Evolutionary conservation across 2,888 invertebrate species (phyloP), one percentile per base, ranked within the genome.

Genomic region (Agelastica alni): DNA sequence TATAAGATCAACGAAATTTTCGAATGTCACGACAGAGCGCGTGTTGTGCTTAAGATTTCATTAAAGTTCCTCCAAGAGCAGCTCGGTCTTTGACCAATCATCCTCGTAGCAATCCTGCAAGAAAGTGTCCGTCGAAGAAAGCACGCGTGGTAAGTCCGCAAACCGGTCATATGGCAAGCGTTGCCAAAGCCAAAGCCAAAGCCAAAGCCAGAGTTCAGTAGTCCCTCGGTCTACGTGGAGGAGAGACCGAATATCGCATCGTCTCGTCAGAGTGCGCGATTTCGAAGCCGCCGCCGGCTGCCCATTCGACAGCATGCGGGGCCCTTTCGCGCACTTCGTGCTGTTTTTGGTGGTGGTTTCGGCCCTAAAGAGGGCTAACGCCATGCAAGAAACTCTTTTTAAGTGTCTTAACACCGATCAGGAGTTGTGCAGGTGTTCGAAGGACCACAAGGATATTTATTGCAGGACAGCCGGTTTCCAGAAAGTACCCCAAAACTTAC

Each of bases 381-480:
- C 53, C 44, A 32, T 42, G 36, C 62, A 62, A 55, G 63, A 63
- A 37, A 20, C 53, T 44, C 45, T 58, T 16, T 47, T 58, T 34
- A 60, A 65, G 42, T 65, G 65, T 46, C 61, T 62, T 10, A 53
- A 60, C 36, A 51, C 60, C 49, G 62, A 61, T 26, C 64, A 64
- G 52, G 64, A 63, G 32, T 51, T 55, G 37, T 69, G 69, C 61
- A 63, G 61, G 61, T 69, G 69, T 60, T 63, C 67, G 34, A 48
- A 59, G 45, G 69, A 69, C 53, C 55, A 66, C 52, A 64, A 63
- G 57, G 68, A 69, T 56, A 64, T 68, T 53, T 60, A 61, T 56
- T 69, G 69, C 58, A 61, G 66, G 51, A 65, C 67, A 16, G 68
- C 68, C 41, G 68, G 65, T 28, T 68, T 67, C 58, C 62, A 59